Base-by-base conservation (phyloP, 37 sponge, comb jelly and placozoan genomes). In the Tethya wilhelma region DNA sequence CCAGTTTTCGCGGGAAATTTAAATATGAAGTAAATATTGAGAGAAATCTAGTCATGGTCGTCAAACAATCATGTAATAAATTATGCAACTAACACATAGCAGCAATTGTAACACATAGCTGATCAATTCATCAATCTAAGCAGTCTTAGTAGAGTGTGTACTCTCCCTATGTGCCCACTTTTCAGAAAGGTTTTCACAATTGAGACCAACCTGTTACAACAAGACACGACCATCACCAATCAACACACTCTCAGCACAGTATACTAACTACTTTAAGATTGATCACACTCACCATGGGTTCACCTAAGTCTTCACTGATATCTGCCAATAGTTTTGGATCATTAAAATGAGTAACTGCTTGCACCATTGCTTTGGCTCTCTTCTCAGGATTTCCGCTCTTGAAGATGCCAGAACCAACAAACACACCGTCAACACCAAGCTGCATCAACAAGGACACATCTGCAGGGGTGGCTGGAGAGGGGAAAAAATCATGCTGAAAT, bases 351-450 rank as follows among this genome's bases (percentile, higher is more conserved):
- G 93, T 92, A 40, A 92, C 93, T 8, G 93, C 93, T 41, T 84
- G 85, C 14, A 92, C 93, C 93, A 92, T 92, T 31, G 93, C 84
- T 66, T 53, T 74, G 23, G 93, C 93, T 17, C 93, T 59, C 64
- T 84, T 79, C 76, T 79, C 73, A 23, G 93, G 93, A n/a, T 84
- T 59, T 14, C 42, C 73, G 74, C 92, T 91, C 84, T 91, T 91
- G 79, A 91, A 91, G 71, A 91, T 91, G 2, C 92, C 92, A 0
- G 92, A 91, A 4, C 92, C 92, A 19, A 91, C 92, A 79, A 91
- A 91, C 57, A 91, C 92, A 4, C 92, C 92, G 43, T 91, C 92
- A 39, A 86, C 92, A 0, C 91, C 92, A 19, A 91, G 74, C 73
- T 92, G 93, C 93, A 92, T 92, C 33, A 92, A 63, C 23, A 92